Percentiles rank a stretch among this genome's conserved stretches.
phyloP scores from a whole-genome alignment of 2,888 invertebrate species.

The Sarcophaga rosellei region DNA sequence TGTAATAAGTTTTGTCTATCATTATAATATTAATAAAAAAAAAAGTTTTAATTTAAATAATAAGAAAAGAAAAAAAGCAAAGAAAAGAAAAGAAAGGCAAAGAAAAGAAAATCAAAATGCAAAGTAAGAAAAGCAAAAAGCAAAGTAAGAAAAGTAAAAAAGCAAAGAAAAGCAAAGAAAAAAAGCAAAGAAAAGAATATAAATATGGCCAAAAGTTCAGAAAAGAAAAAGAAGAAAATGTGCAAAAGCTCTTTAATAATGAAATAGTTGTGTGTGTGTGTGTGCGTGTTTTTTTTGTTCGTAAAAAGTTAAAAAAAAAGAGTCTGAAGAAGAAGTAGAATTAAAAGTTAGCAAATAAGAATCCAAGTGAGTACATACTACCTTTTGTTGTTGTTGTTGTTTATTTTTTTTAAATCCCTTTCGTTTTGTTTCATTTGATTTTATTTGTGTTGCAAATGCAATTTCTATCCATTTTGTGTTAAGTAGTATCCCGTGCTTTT shows the following conservation, averaged over 20 bases:
- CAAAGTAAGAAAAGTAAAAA: not conserved
- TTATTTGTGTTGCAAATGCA: too few relatives aligned
- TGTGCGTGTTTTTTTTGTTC: slow-evolving; percentile 29
- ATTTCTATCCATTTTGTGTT: too few relatives aligned
- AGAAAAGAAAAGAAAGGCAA: not conserved
- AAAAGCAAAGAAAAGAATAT: not conserved
- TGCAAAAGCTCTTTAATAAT: too few relatives aligned
- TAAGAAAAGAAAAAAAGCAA: too few relatives aligned
- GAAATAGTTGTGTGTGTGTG: slow-evolving; percentile 8
- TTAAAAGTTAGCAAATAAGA: not conserved
- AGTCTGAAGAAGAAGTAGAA: not conserved
- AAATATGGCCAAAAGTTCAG: too few relatives aligned
- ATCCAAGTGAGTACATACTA: slow-evolving; percentile 3
- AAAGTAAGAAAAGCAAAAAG: not conserved
- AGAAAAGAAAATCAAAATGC: not conserved
- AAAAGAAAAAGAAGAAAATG: too few relatives aligned
- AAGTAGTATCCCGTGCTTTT: too few relatives aligned
- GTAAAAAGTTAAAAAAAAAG: not conserved
- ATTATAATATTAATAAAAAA: too few relatives aligned
- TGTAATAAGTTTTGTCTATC: too few relatives aligned
- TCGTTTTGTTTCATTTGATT: not conserved
- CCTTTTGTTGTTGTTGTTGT: not conserved
- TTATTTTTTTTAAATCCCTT: not conserved
- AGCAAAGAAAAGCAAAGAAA: not conserved
- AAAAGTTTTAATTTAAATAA: too few relatives aligned